phyloP scores from a whole-genome alignment of 2,797 vertebrate genomes.

The Acrossocheilus fasciatus region DNA sequence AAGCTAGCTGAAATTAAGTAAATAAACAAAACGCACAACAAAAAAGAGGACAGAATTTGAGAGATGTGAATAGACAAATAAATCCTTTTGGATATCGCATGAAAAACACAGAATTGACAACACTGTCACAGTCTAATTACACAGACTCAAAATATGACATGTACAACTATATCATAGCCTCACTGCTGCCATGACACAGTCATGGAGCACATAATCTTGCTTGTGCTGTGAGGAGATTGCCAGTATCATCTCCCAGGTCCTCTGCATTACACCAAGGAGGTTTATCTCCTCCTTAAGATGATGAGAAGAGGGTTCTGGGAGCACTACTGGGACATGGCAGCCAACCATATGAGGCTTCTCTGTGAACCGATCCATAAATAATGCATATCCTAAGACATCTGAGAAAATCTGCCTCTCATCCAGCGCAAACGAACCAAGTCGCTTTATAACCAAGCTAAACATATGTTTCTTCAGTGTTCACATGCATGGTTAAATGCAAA shows the following conservation, averaged over 20 bases:
- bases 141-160: background rate
- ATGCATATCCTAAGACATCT: slow-evolving; percentile 66
- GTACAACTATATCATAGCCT: background rate
- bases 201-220: background rate
- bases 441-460: slow-evolving; percentile 4
- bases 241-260: background rate
- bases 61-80: slow-evolving; percentile 25
- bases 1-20: slow-evolving; percentile 10
- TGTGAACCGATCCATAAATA: slow-evolving; percentile 63
- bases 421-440: slow-evolving; percentile 15
- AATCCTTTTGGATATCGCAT: slow-evolving; percentile 31
- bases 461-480: background rate
- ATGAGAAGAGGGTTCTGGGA: slow-evolving; percentile 22
- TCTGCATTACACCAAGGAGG: slow-evolving; percentile 36
- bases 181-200: background rate
- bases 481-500: slow-evolving; percentile 5
- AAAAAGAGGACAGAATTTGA: background rate
- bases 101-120: slow-evolving; percentile 10
- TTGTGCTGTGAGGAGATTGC: background rate
- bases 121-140: slow-evolving; percentile 19
- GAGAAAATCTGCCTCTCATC: slow-evolving; percentile 63
- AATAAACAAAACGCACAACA: background rate
- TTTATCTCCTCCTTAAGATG: slow-evolving; percentile 33
- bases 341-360: slow-evolving; percentile 44
- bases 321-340: slow-evolving; percentile 38